Evolutionary conservation across 1,140 invertebrate species (phyloP).

Genomic region (Aphelinus certus): DNA sequence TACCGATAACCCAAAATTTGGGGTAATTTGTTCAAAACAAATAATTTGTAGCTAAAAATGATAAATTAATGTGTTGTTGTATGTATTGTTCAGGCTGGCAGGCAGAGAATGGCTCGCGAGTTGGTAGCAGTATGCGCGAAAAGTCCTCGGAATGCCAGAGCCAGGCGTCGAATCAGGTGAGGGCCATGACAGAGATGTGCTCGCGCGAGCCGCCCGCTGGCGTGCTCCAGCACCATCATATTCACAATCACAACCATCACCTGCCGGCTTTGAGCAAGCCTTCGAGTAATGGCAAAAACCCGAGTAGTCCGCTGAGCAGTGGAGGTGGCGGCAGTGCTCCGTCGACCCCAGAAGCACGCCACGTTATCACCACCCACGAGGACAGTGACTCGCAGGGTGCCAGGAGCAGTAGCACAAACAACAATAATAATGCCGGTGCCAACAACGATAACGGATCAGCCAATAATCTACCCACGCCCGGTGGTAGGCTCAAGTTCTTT

Average conservation of each 20-base stretch:
- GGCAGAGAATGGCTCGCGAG: slow-evolving; percentile 61
- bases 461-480: slow-evolving; percentile 57
- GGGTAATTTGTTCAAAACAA: not conserved
- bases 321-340: slow-evolving; percentile 46
- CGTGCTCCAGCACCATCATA: slow-evolving; percentile 53
- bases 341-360: slow-evolving; percentile 51
- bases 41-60: not conserved
- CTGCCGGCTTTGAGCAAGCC: slow-evolving; percentile 58
- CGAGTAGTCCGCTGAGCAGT: slow-evolving; percentile 48
- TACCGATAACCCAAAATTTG: not conserved
- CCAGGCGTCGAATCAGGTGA: slow-evolving; percentile 62
- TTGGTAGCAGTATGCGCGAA: slow-evolving; percentile 62
- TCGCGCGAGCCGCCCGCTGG: slow-evolving; percentile 63
- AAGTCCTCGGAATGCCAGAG: slow-evolving; percentile 65
- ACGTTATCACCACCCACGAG: slow-evolving; percentile 32
- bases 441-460: slow-evolving; percentile 42
- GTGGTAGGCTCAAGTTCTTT: slow-evolving; percentile 70
- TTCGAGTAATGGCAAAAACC: slow-evolving; percentile 64
- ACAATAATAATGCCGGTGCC: not conserved
- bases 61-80: not conserved
- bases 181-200: slow-evolving; percentile 64
- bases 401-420: not conserved
- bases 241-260: too few relatives aligned
- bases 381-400: not conserved
- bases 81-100: slow-evolving; percentile 48